Evolutionary conservation across 2,888 invertebrate species (phyloP).

Genomic region (Prostheceraeus crozeri): DNA sequence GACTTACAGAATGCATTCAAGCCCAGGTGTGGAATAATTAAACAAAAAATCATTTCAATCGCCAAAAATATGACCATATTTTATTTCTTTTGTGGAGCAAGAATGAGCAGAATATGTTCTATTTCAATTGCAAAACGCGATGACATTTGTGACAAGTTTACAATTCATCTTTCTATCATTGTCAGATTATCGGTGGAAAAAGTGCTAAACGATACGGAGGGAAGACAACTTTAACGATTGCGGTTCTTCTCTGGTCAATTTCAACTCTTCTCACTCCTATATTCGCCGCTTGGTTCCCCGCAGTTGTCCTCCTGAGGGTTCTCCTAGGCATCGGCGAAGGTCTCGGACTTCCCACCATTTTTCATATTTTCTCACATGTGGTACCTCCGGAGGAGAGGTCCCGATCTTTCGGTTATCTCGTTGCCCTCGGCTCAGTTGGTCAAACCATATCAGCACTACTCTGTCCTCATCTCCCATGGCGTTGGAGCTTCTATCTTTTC

Average conservation of each 20-base stretch:
- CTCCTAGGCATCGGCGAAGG: conserved; percentile 69
- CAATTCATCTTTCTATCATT: conserved; percentile 37
- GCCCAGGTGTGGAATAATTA: too few species aligned
- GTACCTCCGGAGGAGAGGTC: conserved; percentile 68
- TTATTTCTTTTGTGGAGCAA: too few species aligned
- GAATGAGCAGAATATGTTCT: too few species aligned
- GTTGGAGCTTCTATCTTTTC: conserved; percentile 65
- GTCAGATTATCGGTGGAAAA: conserved; percentile 64
- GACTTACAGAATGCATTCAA: too few species aligned
- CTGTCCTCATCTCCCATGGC: conserved; percentile 66
- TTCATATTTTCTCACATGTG: conserved; percentile 68
- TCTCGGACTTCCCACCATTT: conserved; percentile 67
- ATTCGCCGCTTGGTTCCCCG: conserved; percentile 62
- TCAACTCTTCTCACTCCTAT: conserved; percentile 67
- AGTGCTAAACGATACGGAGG: conserved; percentile 66
- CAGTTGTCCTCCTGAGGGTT: conserved; percentile 64
- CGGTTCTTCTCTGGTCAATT: conserved; percentile 68
- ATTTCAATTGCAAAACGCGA: too few species aligned
- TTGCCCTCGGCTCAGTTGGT: conserved; percentile 68
- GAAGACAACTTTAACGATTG: conserved; percentile 64
- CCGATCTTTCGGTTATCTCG: conserved; percentile 67
- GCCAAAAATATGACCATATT: too few species aligned
- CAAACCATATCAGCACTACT: conserved; percentile 68
- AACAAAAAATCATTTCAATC: too few species aligned
- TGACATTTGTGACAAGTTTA: too few species aligned